Percentiles rank a stretch among this genome's conserved stretches.
These are phyloP conservation scores for Pinna nobilis DNA, from an alignment of 1,140 invertebrate genomes.

Conservation along the genomic window DNA sequence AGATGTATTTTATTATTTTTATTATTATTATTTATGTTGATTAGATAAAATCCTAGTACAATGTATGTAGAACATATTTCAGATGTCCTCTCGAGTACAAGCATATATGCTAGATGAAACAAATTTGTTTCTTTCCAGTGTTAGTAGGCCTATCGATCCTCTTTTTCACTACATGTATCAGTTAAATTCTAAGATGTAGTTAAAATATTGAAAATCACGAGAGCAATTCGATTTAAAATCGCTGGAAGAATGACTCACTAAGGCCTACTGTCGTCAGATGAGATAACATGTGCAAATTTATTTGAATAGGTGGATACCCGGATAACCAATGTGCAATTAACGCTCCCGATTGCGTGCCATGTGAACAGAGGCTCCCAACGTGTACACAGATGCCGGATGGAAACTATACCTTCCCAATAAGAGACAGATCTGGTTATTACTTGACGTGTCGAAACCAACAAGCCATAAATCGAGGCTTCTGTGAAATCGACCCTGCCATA, in stretches of 20 bases:
- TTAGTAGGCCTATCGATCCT: too few relatives aligned
- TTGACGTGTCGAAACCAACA: slow-evolving; percentile 44
- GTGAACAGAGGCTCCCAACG: slow-evolving; percentile 51
- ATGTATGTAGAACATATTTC: too few relatives aligned
- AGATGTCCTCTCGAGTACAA: too few relatives aligned
- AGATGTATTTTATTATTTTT: too few relatives aligned
- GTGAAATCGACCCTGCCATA: slow-evolving; percentile 43
- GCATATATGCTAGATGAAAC: too few relatives aligned
- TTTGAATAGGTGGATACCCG: neutral
- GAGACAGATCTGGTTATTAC: slow-evolving; percentile 50
- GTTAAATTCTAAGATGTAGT: neutral
- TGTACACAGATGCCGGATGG: slow-evolving; percentile 55
- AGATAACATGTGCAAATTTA: too few relatives aligned
- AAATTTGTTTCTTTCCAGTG: slow-evolving; percentile 33
- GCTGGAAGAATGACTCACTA: too few relatives aligned
- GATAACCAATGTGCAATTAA: neutral
- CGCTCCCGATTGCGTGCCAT: slow-evolving; percentile 49
- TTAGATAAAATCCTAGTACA: too few relatives aligned
- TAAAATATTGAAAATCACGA: too few relatives aligned
- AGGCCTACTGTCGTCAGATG: too few relatives aligned
- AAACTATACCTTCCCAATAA: slow-evolving; percentile 52
- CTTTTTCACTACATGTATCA: neutral
- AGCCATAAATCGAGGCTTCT: slow-evolving; percentile 37
- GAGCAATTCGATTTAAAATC: too few relatives aligned
- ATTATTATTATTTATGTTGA: too few relatives aligned